Evolutionary conservation across 2,797 vertebrate genomes (phyloP).

Genomic region (Rachycentron canadum): DNA sequence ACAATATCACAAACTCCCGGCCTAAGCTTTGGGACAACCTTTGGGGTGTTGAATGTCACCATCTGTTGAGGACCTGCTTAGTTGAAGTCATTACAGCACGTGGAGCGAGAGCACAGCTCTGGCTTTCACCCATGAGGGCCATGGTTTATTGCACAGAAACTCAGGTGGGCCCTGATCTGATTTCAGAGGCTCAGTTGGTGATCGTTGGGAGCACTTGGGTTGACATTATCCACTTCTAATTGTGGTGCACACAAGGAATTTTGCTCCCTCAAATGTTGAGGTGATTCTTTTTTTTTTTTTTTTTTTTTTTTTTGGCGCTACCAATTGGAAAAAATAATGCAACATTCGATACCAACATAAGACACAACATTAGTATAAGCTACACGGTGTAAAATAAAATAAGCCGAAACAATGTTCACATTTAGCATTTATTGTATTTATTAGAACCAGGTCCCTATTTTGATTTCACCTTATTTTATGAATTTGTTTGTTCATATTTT

Average conservation of each 20-base stretch:
- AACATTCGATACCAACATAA: too few relatives aligned
- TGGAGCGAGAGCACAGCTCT: slow-evolving; percentile 43
- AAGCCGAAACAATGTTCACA: not conserved
- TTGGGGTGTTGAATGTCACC: slow-evolving; percentile 82
- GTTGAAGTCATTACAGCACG: slow-evolving; percentile 68
- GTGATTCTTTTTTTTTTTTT: too few relatives aligned
- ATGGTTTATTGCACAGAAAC: slow-evolving; percentile 77
- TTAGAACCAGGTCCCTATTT: not conserved
- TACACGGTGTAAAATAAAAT: not conserved
- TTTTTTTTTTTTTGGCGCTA: too few relatives aligned
- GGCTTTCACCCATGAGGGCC: slow-evolving; percentile 50
- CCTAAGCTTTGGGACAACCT: slow-evolving; percentile 65
- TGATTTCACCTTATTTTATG: not conserved
- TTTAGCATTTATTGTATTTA: not conserved
- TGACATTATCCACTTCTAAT: slow-evolving; percentile 63
- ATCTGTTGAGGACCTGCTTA: slow-evolving; percentile 78
- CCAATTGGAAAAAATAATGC: not conserved
- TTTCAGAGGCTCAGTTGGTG: slow-evolving; percentile 62
- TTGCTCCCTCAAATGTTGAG: slow-evolving; percentile 23
- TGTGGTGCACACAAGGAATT: slow-evolving; percentile 42
- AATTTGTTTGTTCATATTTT: not conserved
- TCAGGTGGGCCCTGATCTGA: slow-evolving; percentile 76
- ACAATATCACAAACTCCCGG: slow-evolving; percentile 63
- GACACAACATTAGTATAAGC: too few relatives aligned
- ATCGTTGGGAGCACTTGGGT: slow-evolving; percentile 52